A percentile compares a stretch with the other conserved stretches of the same genome.
Evolutionary conservation across 2,888 invertebrate genomes (phyloP).

Genomic region (Platerodrilus igneus): DNA sequence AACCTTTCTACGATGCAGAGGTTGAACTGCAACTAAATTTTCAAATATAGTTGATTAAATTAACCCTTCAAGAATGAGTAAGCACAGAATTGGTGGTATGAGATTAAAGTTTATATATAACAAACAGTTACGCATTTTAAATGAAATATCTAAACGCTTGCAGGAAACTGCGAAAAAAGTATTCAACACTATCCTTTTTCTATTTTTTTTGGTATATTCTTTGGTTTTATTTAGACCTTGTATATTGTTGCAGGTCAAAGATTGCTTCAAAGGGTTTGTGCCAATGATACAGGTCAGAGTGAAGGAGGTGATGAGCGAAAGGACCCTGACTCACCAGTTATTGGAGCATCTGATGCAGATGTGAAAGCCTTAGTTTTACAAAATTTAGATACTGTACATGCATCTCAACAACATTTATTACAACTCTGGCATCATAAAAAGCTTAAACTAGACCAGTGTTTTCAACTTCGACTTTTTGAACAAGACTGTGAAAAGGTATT

Average conservation of each 20-base stretch:
- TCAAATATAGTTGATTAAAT: too few relatives aligned
- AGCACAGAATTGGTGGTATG: too few relatives aligned
- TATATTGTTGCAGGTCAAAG: slow-evolving; percentile 63
- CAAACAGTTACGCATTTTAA: too few relatives aligned
- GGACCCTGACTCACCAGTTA: slow-evolving; percentile 70
- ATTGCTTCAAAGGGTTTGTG: slow-evolving; percentile 58
- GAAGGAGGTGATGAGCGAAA: slow-evolving; percentile 59
- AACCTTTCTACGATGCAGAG: too few relatives aligned
- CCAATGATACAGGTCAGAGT: slow-evolving; percentile 49
- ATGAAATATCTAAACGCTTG: too few relatives aligned
- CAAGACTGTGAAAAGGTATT: slow-evolving; percentile 94
- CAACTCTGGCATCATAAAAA: slow-evolving; percentile 95
- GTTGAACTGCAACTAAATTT: too few relatives aligned
- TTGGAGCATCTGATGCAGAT: slow-evolving; percentile 57
- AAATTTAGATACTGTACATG: slow-evolving; percentile 81
- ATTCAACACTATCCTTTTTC: too few relatives aligned
- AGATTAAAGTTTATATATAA: too few relatives aligned
- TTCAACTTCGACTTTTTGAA: slow-evolving; percentile 91
- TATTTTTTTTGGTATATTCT: not conserved
- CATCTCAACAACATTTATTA: slow-evolving; percentile 85
- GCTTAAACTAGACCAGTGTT: slow-evolving; percentile 91
- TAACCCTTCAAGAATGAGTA: too few relatives aligned
- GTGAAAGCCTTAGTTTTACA: slow-evolving; percentile 68
- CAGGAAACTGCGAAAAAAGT: too few relatives aligned
- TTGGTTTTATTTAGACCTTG: not conserved